Percentiles rank a stretch among this genome's conserved stretches.
Evolutionary conservation across 2,113 vertebrate species (phyloP).

Genomic region (Chaenocephalus aceratus): DNA sequence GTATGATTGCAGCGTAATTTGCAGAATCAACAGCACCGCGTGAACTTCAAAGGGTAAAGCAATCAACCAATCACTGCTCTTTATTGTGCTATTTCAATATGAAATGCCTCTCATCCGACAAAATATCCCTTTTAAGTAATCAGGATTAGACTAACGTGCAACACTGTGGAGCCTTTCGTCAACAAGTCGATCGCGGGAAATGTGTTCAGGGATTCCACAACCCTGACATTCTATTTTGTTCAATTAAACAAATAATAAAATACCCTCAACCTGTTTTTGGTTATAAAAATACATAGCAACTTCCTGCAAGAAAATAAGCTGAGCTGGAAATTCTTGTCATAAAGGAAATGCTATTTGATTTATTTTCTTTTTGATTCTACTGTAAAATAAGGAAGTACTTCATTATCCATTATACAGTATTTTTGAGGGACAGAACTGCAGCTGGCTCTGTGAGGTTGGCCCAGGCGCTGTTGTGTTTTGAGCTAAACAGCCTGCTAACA

Average conservation of each 20-base stretch:
- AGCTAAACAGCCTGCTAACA: neutral
- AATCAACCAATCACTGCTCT: slow-evolving; percentile 33
- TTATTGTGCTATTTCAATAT: slow-evolving; percentile 3
- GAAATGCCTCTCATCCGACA: neutral
- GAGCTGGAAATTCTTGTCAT: neutral
- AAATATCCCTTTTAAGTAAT: slow-evolving; percentile 15
- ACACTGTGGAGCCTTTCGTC: slow-evolving; percentile 9
- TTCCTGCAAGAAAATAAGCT: neutral
- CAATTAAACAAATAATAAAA: neutral
- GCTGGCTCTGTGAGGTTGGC: neutral
- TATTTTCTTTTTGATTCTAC: neutral
- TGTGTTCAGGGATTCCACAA: neutral
- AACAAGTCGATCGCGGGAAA: neutral
- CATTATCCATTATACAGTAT: neutral
- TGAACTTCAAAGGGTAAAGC: slow-evolving; percentile 37
- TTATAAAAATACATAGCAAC: no score
- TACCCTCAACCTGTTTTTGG: no score
- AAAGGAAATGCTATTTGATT: neutral
- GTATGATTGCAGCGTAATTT: slow-evolving; percentile 49
- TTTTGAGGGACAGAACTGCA: neutral
- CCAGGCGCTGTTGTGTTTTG: neutral
- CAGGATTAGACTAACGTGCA: neutral
- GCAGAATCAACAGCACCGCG: slow-evolving; percentile 35
- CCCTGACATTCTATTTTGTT: neutral
- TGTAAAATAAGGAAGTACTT: neutral